Evolutionary conservation across 2,888 invertebrate species (phyloP).

Genomic region (Lamellibrachia satsuma): DNA sequence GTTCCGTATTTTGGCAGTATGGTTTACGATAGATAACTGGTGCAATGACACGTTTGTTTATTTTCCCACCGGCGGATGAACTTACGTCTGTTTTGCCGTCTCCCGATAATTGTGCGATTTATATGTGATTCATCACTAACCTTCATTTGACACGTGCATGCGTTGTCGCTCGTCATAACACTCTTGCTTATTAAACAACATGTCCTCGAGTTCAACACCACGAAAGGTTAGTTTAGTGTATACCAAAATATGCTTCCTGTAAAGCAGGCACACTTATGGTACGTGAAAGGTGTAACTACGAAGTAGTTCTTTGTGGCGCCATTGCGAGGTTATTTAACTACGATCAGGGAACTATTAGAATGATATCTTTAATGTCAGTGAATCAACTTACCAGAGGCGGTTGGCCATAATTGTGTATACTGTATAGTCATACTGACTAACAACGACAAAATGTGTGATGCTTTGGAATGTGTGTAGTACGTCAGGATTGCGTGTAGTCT

Average conservation of each 20-base stretch:
- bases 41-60: not conserved
- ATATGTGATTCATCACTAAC: not conserved
- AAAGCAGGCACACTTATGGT: no score
- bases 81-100: not conserved
- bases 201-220: not conserved
- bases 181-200: not conserved
- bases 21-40: not conserved
- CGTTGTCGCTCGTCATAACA: not conserved
- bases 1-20: not conserved
- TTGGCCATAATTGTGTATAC: no score
- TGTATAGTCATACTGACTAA: not conserved
- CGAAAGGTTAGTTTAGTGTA: not conserved
- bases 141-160: not conserved
- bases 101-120: not conserved
- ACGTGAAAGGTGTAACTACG: not conserved
- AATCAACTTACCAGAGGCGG: not conserved
- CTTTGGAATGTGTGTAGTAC: not conserved
- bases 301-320: not conserved
- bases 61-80: not conserved
- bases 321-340: not conserved
- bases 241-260: not conserved
- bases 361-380: not conserved
- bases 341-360: not conserved
- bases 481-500: no score
- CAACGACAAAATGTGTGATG: not conserved